A percentile compares a stretch with the other conserved stretches of the same genome.
Evolutionary conservation across 1,140 invertebrate species (phyloP).

Genomic region (Drosophila sechellia): DNA sequence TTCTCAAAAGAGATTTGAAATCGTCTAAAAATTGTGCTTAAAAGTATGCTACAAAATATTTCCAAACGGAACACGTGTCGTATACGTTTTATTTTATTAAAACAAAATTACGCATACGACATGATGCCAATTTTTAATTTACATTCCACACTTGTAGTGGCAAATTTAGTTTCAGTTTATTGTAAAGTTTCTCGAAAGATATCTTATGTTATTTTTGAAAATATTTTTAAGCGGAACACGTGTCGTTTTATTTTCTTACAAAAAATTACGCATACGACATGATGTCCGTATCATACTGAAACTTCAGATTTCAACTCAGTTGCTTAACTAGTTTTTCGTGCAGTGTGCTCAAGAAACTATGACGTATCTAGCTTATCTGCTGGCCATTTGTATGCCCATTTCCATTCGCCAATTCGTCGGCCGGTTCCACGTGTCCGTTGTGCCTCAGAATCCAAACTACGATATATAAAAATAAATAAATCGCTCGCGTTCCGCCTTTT

Average conservation of each 20-base stretch:
- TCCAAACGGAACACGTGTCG: neutral
- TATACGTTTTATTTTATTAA: neutral
- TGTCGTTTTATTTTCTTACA: neutral
- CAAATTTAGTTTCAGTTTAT: too few relatives aligned
- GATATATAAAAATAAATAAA: slow-evolving; percentile 71
- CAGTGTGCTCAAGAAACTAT: slow-evolving; percentile 28
- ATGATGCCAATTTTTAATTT: neutral
- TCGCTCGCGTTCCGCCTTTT: slow-evolving; percentile 7
- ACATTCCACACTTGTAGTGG: too few relatives aligned
- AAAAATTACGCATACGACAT: neutral
- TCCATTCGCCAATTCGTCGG: slow-evolving; percentile 46
- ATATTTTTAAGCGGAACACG: neutral
- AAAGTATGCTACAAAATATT: too few relatives aligned
- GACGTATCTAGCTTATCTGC: slow-evolving; percentile 27
- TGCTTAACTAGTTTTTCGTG: neutral
- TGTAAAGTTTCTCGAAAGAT: neutral
- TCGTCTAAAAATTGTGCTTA: too few relatives aligned
- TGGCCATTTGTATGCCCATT: slow-evolving; percentile 21
- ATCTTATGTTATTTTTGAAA: too few relatives aligned
- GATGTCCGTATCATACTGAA: neutral
- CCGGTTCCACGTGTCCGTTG: slow-evolving; percentile 43
- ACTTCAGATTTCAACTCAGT: neutral
- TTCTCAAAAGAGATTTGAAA: neutral
- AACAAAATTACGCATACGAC: neutral
- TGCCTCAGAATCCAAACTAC: slow-evolving; percentile 48